Evolutionary conservation across 2,113 vertebrate species (phyloP).

Genomic region (Myotis davidii): DNA sequence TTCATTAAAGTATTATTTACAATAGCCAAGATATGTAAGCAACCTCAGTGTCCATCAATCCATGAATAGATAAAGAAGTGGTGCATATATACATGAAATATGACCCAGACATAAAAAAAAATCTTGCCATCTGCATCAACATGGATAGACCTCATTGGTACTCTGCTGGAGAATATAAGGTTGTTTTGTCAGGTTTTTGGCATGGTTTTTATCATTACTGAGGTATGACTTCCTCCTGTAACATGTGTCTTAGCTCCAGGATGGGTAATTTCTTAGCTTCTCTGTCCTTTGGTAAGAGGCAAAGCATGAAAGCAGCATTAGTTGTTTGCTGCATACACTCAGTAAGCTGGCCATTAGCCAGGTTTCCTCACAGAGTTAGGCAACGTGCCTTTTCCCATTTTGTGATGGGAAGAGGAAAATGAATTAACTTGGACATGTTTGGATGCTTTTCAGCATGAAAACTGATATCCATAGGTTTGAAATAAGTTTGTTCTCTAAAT

Average conservation of each 20-base stretch:
- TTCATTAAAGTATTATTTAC: too few species aligned
- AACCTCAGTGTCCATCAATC: too few species aligned
- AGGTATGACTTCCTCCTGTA: constrained; percentile 2
- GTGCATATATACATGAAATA: too few species aligned
- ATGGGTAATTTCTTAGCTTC: not conserved
- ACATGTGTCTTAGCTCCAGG: not conserved
- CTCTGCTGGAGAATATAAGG: not conserved
- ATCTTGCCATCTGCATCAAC: too few species aligned
- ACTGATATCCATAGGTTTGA: not conserved
- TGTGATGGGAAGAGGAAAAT: not conserved
- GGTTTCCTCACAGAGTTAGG: not conserved
- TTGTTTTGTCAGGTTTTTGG: constrained; percentile 23
- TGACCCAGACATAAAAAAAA: too few species aligned
- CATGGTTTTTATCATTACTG: constrained; percentile 24
- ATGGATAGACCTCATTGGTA: too few species aligned
- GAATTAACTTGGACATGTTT: constrained; percentile 47
- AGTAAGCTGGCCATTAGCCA: constrained; percentile 13
- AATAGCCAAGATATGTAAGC: too few species aligned
- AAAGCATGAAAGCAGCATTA: not conserved
- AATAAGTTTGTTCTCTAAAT: constrained; percentile 51
- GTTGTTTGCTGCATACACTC: not conserved
- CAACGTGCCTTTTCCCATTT: not conserved
- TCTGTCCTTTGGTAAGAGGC: not conserved
- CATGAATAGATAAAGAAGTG: too few species aligned
- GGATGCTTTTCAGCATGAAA: constrained; percentile 53